phyloP scores from a whole-genome alignment of 2,113 vertebrate species.

The Scomber japonicus region DNA sequence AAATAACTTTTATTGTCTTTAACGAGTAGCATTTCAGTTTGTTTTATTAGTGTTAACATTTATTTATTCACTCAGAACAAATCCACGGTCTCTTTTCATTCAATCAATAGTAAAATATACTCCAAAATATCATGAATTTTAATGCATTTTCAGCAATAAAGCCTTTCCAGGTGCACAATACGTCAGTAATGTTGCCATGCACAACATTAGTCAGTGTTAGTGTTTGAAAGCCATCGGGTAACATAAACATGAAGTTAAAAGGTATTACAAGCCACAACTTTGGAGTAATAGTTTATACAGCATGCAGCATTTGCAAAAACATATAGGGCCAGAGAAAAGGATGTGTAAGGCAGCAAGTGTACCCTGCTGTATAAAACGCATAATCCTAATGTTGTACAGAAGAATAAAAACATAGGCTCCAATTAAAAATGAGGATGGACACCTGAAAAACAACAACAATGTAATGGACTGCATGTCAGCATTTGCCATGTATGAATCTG shows the following conservation, averaged over 20 bases:
- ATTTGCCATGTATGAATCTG: neutral
- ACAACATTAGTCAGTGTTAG: slow-evolving; percentile 68
- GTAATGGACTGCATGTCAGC: neutral
- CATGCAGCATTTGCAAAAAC: slow-evolving; percentile 73
- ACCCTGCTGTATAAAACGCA: slow-evolving; percentile 2
- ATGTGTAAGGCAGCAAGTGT: slow-evolving; percentile 27
- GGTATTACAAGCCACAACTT: slow-evolving; percentile 13
- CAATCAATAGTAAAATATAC: slow-evolving; percentile 54
- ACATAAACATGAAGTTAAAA: slow-evolving; percentile 29
- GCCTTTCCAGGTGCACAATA: slow-evolving; percentile 29
- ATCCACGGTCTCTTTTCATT: slow-evolving; percentile 24
- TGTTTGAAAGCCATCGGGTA: slow-evolving; percentile 57
- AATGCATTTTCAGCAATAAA: slow-evolving; percentile 31
- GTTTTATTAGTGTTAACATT: slow-evolving; percentile 61
- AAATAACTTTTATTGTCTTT: slow-evolving; percentile 74
- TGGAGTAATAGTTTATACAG: slow-evolving; percentile 43
- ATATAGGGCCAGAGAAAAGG: slow-evolving; percentile 33
- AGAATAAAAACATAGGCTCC: neutral
- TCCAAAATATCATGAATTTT: slow-evolving; percentile 45
- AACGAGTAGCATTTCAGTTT: slow-evolving; percentile 62
- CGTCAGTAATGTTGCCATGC: slow-evolving; percentile 63
- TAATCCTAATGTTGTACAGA: neutral
- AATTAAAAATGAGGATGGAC: neutral
- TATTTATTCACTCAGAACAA: slow-evolving; percentile 34
- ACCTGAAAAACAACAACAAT: neutral